A percentile compares a stretch with the other conserved stretches of the same genome.
Conservation (phyloP, 2,888 invertebrate genomes). For the Atrina japonica region DNA sequence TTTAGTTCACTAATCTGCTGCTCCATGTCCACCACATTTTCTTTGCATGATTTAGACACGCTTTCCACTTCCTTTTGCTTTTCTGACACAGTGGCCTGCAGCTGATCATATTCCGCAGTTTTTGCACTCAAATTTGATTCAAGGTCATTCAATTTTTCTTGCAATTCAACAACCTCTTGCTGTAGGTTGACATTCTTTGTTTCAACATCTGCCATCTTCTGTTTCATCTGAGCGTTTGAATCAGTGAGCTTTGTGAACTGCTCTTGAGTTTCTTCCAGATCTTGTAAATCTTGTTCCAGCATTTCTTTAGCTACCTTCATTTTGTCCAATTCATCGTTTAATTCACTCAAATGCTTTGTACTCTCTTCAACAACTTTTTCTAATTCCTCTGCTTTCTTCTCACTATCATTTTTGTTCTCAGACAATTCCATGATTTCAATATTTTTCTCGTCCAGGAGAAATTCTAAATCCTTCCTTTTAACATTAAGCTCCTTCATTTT, state of each 20-base stretch:
- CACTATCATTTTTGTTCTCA: constrained; percentile 5
- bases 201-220: constrained; percentile 26
- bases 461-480: constrained; percentile 29
- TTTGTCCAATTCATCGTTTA: constrained; percentile 37
- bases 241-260: constrained; percentile 7
- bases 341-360: constrained; percentile 38
- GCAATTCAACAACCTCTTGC: constrained; percentile 82
- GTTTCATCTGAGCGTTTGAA: constrained; percentile 29
- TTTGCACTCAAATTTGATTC: constrained; percentile 44
- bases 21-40: background rate
- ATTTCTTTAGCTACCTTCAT: constrained; percentile 33
- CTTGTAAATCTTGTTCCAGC: constrained; percentile 30
- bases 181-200: constrained; percentile 36
- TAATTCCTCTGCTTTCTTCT: constrained; percentile 33
- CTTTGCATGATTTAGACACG: background rate
- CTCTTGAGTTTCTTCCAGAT: constrained; percentile 22
- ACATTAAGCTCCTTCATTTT: constrained; percentile 15
- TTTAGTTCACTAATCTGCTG: constrained; percentile 1
- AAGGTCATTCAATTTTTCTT: constrained; percentile 37
- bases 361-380: constrained; percentile 47
- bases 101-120: background rate
- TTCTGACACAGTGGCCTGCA: background rate
- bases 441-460: constrained; percentile 36
- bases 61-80: constrained; percentile 2
- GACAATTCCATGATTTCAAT: constrained; percentile 35